Base-by-base conservation (phyloP, 1,140 invertebrate species). In the Aphidius gifuensis region DNA sequence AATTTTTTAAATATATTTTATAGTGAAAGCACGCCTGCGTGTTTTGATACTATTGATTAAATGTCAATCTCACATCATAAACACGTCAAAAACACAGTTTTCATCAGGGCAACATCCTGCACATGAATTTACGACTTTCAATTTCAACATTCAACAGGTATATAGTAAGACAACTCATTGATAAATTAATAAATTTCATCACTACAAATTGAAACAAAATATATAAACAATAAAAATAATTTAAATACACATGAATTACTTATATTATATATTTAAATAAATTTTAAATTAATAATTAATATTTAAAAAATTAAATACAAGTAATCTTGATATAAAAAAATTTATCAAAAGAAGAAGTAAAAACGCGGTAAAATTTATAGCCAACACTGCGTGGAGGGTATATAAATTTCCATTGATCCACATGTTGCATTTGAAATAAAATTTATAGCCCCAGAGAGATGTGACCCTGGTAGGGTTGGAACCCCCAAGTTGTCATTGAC, bases 41-140 rank as follows among this genome's bases (percentile, higher is more conserved):
- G 62, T 62, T 60, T 61, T 44, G 53, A 16, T 3, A 21, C 59
- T 78, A 81, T 81, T 66, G 80, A 81, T 81, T 81, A 80, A 76
- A 79, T 67, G 80, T 81, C 80, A 81, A 69, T 58, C 61, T 69
- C 71, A 60, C 71, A 71, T 81, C 80, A 81, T 81, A 81, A 81
- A 81, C 78, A 79, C 76, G 77, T 81, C 80, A 81, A 78, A 80
- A 72, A 71, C 77, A 81, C 77, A 75, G 68, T 80, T 80, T 77
- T 76, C 78, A 81, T 71, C 80, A 81, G 80, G 80, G 74, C 79
- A 81, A 76, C 80, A 81, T 81, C 79, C 74, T 71, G 71, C 71
- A 72, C 65, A 57, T 59, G 76, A 80, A 80, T 80, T 80, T 80
- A 80, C 75, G 77, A 79, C 62, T 70, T 65, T 59, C 61, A 23